A percentile compares a stretch with the other conserved stretches of the same genome.
Conservation (phyloP, 2,113 vertebrate genomes). For the Spea bombifrons region DNA sequence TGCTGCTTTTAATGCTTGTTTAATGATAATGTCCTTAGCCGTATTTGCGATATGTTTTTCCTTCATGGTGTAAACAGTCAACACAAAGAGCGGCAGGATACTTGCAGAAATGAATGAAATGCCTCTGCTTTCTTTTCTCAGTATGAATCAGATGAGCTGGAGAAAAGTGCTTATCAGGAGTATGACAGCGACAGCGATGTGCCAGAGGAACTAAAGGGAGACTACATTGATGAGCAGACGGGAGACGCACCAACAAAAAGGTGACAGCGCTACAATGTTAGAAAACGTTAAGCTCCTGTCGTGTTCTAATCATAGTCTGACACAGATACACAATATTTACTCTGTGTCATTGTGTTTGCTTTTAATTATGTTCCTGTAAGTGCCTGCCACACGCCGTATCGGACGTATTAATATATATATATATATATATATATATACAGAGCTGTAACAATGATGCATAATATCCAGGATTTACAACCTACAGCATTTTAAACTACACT, state of each 20-base stretch:
- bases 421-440: too few relatives aligned
- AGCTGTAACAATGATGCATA: too few relatives aligned
- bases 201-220: slow-evolving; percentile 91
- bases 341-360: too few relatives aligned
- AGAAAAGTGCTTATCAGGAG: slow-evolving; percentile 93
- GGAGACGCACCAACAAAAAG: slow-evolving; percentile 90
- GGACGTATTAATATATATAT: too few relatives aligned
- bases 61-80: not conserved
- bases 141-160: slow-evolving; percentile 97
- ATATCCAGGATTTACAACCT: too few relatives aligned
- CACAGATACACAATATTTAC: too few relatives aligned
- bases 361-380: too few relatives aligned
- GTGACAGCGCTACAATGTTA: slow-evolving; percentile 55
- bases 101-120: not conserved
- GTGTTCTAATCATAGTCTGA: too few relatives aligned
- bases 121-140: slow-evolving; percentile 49
- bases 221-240: slow-evolving; percentile 96
- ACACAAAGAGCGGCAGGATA: not conserved
- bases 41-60: not conserved
- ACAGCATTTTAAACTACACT: too few relatives aligned
- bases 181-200: slow-evolving; percentile 98
- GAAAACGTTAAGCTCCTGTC: not conserved
- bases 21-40: not conserved
- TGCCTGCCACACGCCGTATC: too few relatives aligned
- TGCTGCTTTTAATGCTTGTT: not conserved